Evolutionary conservation across 2,113 vertebrate genomes (phyloP).

Genomic region (Spermophilus dauricus): DNA sequence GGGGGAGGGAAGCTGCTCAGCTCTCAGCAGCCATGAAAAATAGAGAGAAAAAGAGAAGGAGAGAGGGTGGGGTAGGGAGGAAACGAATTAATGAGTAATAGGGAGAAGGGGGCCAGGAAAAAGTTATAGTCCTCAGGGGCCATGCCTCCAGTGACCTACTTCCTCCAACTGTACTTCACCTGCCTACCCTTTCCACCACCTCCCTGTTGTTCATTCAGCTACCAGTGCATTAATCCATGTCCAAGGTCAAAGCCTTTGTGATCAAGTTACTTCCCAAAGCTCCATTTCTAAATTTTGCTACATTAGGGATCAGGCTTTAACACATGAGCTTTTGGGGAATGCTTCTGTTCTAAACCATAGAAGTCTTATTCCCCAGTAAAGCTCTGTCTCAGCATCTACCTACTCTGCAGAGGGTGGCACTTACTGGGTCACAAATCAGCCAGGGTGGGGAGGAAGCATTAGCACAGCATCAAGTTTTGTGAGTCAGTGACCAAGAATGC

Average conservation of each 20-base stretch:
- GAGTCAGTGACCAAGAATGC: constrained; percentile 21
- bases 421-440: background rate
- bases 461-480: background rate
- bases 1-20: background rate
- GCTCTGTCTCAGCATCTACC: background rate
- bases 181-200: background rate
- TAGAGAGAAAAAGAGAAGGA: background rate
- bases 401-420: background rate
- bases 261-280: background rate
- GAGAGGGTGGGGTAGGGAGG: background rate
- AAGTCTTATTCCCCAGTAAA: background rate
- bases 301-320: background rate
- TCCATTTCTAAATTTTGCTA: background rate
- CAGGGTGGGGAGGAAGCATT: background rate
- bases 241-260: background rate
- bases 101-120: background rate
- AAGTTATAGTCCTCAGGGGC: background rate
- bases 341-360: background rate
- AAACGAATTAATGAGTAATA: no score
- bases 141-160: background rate
- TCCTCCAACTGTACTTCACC: background rate
- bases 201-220: background rate
- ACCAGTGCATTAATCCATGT: background rate
- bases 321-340: background rate
- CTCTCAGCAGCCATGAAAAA: background rate